Base-by-base conservation (phyloP, 2,888 invertebrate species). In the Drosophila prolongata region DNA sequence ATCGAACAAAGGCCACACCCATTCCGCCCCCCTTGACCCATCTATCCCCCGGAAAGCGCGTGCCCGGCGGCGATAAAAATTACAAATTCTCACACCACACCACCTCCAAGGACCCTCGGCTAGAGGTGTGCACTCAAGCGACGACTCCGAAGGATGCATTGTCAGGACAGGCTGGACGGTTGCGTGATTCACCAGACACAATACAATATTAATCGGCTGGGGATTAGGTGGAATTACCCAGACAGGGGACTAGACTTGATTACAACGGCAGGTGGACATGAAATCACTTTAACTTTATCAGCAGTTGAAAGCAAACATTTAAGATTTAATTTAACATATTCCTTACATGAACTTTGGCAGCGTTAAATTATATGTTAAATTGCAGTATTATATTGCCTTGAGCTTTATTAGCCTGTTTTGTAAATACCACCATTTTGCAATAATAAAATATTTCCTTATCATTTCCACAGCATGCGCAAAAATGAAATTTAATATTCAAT, bases 31-130 rank as follows among this genome's bases (percentile, higher is more conserved):
- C 44, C 6, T 1, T 3, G 30, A 30, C 19, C 37, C 6, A 19
- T 42, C 43, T 30, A 30, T 30, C 40, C 14, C 13, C 5, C 46
- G 46, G 14, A 19, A 69, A 46, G 50, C 86, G 88, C 83, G 86
- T 83, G 83, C 84, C 78, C 61, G 5, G 14, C 42, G 52, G 70
- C 88, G 87, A 88, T 83, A 83, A 83, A 83, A 83, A 78, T 78
- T 76, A 78, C 80, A 82, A 74, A 75, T 57, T 60, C 83, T 70
- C 71, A 77, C 50, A 64, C 59, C 52, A 10, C 57, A 10, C 57
- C 47, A 9, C 54, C 40, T 37, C 24, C 13, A 14, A 40, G 11
- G 50, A 14, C 62, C 49, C n/a, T 13, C 14, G 42, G 49, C 50
- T 24, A 11, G 37, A 62, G 69, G 80, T 66, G 80, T 82, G 80